A percentile compares a stretch with the other conserved stretches of the same genome.
These are phyloP conservation scores for Patella ulyssiponensis DNA, from an alignment of 2,888 invertebrate genomes.

Conservation along the genomic window DNA sequence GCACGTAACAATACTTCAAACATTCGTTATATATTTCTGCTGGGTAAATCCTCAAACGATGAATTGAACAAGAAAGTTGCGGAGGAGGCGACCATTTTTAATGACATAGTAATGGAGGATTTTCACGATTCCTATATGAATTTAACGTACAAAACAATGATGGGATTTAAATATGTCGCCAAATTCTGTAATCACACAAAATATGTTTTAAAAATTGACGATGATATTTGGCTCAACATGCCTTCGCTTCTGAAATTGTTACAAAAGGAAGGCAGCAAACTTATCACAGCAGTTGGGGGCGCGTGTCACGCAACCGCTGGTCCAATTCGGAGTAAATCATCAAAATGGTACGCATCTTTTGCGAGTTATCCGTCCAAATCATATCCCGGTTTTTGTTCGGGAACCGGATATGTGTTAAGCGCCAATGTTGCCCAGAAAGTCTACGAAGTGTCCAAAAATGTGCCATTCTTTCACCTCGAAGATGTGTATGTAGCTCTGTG, in stretches of 20 bases:
- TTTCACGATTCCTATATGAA: conserved; percentile 39
- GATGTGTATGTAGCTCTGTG: conserved; percentile 24
- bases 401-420: conserved; percentile 16
- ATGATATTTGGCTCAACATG: conserved; percentile 39
- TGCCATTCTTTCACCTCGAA: conserved; percentile 28
- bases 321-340: conserved; percentile 9
- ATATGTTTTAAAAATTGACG: conserved; percentile 43
- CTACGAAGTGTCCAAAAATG: not conserved
- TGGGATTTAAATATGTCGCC: conserved; percentile 37
- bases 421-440: conserved; percentile 16
- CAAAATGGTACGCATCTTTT: conserved; percentile 17
- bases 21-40: conserved; percentile 41
- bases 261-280: not conserved
- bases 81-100: conserved; percentile 27
- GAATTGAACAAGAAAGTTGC: conserved; percentile 16
- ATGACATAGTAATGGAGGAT: conserved; percentile 35
- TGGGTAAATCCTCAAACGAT: conserved; percentile 32
- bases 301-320: not conserved
- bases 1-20: conserved; percentile 32
- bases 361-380: not conserved
- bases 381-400: conserved; percentile 18
- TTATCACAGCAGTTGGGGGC: conserved; percentile 1
- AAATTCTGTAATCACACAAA: conserved; percentile 28
- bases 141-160: conserved; percentile 40
- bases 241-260: conserved; percentile 11